Evolutionary conservation across 1,140 invertebrate genomes (phyloP).

Genomic region (Nasonia longicornis): DNA sequence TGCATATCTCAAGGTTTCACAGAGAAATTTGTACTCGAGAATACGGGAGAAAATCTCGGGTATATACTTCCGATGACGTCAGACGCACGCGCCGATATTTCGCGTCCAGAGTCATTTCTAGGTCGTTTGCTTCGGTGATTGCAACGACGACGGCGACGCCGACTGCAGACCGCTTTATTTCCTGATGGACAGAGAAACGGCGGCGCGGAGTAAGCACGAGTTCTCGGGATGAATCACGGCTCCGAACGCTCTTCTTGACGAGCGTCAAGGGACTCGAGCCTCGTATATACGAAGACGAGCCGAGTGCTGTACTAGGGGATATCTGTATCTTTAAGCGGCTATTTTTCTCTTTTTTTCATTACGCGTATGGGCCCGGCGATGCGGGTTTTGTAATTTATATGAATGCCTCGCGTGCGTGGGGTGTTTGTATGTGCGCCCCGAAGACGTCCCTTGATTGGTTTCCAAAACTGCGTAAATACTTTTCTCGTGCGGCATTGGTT

Average conservation of each 20-base stretch:
- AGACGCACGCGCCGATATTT: background rate
- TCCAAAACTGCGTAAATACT: no score
- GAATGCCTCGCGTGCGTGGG: no score
- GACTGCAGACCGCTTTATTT: slow-evolving; percentile 26
- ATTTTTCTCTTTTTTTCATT: slow-evolving; percentile 37
- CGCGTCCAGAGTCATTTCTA: background rate
- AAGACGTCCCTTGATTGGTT: background rate
- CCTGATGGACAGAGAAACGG: slow-evolving; percentile 12
- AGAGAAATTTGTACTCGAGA: no score
- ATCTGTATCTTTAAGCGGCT: slow-evolving; percentile 23
- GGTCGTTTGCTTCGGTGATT: slow-evolving; percentile 30
- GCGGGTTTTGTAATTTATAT: no score
- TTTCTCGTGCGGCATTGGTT: no score
- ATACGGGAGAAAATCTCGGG: background rate
- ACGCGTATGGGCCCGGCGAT: background rate
- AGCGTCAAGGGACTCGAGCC: slow-evolving; percentile 32
- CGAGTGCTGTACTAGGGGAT: slow-evolving; percentile 16
- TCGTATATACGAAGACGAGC: background rate
- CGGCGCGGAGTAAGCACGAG: background rate
- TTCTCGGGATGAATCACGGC: slow-evolving; percentile 26
- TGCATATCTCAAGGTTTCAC: no score
- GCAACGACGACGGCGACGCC: background rate
- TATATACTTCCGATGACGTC: background rate
- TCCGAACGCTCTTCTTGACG: slow-evolving; percentile 22
- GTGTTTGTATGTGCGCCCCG: no score